A percentile compares a stretch with the other conserved stretches of the same genome.
Conservation (phyloP, 2,888 invertebrate species). For the Thereva unica region DNA sequence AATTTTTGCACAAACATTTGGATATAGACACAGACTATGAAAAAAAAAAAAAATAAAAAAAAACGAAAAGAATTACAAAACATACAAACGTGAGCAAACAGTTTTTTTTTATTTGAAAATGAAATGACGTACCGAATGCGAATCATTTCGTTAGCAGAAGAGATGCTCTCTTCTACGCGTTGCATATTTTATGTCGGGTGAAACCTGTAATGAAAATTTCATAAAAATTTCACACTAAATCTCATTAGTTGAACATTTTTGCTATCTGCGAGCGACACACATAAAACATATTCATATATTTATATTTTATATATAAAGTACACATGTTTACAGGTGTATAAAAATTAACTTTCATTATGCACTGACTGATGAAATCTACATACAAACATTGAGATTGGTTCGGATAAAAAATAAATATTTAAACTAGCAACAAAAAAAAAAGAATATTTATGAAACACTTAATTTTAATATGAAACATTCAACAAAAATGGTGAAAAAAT, state of each 20-base stretch:
- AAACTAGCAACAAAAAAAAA: no score
- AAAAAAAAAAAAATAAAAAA: background rate
- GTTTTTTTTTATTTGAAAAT: slow-evolving; percentile 34
- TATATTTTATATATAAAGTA: background rate
- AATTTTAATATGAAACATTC: no score
- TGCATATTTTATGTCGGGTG: slow-evolving; percentile 43
- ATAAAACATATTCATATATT: slow-evolving; percentile 9
- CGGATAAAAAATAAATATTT: no score
- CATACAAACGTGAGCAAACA: slow-evolving; percentile 19
- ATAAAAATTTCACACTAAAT: slow-evolving; percentile 43
- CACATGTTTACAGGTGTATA: slow-evolving; percentile 34
- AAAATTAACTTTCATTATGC: no score
- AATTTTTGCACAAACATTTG: slow-evolving; percentile 7
- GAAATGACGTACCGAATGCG: slow-evolving; percentile 44
- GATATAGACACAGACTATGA: background rate
- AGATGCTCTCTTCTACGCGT: slow-evolving; percentile 45
- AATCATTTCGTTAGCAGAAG: slow-evolving; percentile 46
- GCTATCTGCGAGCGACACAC: slow-evolving; percentile 16
- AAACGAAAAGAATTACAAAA: slow-evolving; percentile 9
- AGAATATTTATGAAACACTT: no score
- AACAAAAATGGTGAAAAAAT: no score
- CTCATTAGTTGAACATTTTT: slow-evolving; percentile 2
- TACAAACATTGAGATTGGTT: no score
- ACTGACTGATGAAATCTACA: no score
- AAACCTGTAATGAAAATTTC: slow-evolving; percentile 46